Evolutionary conservation across 2,888 invertebrate genomes (phyloP).

Genomic region (Mesoligia furuncula): DNA sequence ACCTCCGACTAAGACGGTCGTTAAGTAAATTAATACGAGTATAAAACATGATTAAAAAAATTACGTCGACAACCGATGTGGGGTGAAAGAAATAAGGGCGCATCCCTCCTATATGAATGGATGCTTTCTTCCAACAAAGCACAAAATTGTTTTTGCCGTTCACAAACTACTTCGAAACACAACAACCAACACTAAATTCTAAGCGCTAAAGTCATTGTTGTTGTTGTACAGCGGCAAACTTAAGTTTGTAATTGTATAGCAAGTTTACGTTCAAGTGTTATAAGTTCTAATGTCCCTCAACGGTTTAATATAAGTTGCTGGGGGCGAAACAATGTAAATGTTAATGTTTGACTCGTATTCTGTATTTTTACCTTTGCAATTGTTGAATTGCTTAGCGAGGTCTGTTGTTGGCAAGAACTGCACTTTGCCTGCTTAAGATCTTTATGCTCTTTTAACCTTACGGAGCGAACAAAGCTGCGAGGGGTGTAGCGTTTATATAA

Average conservation of each 20-base stretch:
- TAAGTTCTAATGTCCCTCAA: slow-evolving; percentile 88
- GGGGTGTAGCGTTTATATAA: slow-evolving; percentile 20
- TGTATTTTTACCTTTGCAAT: slow-evolving; percentile 83
- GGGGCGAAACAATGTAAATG: slow-evolving; percentile 88
- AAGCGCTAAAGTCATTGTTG: slow-evolving; percentile 48
- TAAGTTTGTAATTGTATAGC: slow-evolving; percentile 82
- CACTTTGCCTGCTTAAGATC: slow-evolving; percentile 49
- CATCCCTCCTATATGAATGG: slow-evolving; percentile 83
- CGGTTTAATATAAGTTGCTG: slow-evolving; percentile 85
- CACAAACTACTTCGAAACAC: slow-evolving; percentile 36
- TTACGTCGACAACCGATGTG: slow-evolving; percentile 83
- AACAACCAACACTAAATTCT: slow-evolving; percentile 65
- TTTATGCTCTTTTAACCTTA: slow-evolving; percentile 53
- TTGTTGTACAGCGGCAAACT: slow-evolving; percentile 43
- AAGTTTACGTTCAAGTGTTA: slow-evolving; percentile 86
- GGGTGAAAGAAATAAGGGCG: slow-evolving; percentile 77
- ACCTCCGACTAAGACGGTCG: slow-evolving; percentile 83
- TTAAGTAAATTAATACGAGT: slow-evolving; percentile 90
- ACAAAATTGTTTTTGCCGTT: slow-evolving; percentile 61
- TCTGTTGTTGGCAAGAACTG: slow-evolving; percentile 55
- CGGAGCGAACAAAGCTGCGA: slow-evolving; percentile 41
- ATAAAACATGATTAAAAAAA: slow-evolving; percentile 91
- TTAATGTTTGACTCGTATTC: slow-evolving; percentile 79
- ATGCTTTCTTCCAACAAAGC: slow-evolving; percentile 78
- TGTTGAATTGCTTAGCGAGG: slow-evolving; percentile 64